Percentiles rank a stretch among this genome's conserved stretches.
Evolutionary conservation across 2,113 vertebrate genomes (phyloP).

Genomic region (Stegostoma tigrinum): DNA sequence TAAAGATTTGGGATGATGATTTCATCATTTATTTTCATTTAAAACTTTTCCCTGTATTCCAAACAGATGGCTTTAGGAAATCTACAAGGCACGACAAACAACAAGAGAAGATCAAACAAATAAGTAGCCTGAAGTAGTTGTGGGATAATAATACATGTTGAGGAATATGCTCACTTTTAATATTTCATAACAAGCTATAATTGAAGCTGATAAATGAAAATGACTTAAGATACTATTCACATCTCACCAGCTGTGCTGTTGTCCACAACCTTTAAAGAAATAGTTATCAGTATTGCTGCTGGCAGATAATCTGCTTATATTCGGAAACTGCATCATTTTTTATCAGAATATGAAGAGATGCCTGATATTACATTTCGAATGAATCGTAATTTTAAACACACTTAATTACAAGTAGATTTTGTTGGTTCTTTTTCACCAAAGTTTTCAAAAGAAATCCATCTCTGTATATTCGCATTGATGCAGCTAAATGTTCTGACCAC

Average conservation of each 20-base stretch:
- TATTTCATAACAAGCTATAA: constrained; percentile 21
- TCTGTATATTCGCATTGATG: neutral
- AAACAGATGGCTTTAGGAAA: neutral
- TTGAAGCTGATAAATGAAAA: constrained; percentile 31
- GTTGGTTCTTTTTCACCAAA: neutral
- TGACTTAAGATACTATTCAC: constrained; percentile 21
- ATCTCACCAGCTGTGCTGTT: constrained; percentile 15
- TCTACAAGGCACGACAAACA: neutral
- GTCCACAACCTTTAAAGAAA: neutral
- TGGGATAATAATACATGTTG: neutral
- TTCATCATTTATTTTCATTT: neutral
- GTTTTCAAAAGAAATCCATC: neutral
- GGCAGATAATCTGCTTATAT: neutral
- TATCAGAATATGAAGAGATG: neutral
- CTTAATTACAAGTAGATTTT: neutral
- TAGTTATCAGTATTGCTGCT: neutral
- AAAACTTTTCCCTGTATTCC: neutral
- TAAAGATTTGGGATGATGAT: neutral
- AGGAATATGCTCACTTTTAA: constrained; percentile 30
- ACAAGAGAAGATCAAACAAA: neutral
- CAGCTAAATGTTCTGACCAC: neutral
- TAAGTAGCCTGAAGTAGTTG: neutral
- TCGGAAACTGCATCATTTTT: neutral
- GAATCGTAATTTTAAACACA: neutral
- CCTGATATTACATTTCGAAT: constrained; percentile 3